Evolutionary conservation across 2,113 vertebrate species (phyloP), one percentile per base, ranked within the genome.

Genomic region (Nannobrachium achirus): DNA sequence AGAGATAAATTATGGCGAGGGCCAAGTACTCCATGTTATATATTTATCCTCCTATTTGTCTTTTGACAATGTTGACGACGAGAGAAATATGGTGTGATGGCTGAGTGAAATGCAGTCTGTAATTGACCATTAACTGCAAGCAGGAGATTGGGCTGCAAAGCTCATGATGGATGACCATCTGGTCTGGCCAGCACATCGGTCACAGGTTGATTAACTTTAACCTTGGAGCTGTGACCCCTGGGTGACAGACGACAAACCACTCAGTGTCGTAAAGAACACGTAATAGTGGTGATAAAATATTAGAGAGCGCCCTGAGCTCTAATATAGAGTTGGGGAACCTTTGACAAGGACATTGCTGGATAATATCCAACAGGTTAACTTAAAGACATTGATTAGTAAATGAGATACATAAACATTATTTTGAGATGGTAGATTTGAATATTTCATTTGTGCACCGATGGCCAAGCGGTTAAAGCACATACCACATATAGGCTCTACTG

Each of bases 211-310:
- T 87, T 78, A 58, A 85, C 71, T 79, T 73, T 71, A 60, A 66
- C 64, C 79, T 75, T 79, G 63, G 71, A 71, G 20, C 59, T 70
- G 46, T 79, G 80, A 83, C 71, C 81, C 69, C 68, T 65, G 38
- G 55, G 66, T 78, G 79, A 73, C 63, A 69, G 71, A 76, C 80
- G 75, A 80, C 56, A 67, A 70, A 75, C 52, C 20, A 1, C 67
- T 20, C 42, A 39, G 72, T 73, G 61, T 79, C 73, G 11, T 86
- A 75, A 86, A 85, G 71, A 63, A 79, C 55, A 60, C 40, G 57
- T 69, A 69, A 79, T 77, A 56, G 80, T 49, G 64, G 73, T 63
- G 64, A 87, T 85, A 85, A 83, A 85, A 85, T 75, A 73, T 75
- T 64, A 65, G 70, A 77, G 65, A 75, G 71, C 25, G 25, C 63